These are phyloP conservation scores for Drosophila setosimentum DNA, from an alignment of 2,888 invertebrate genomes.

Conservation along the genomic window DNA sequence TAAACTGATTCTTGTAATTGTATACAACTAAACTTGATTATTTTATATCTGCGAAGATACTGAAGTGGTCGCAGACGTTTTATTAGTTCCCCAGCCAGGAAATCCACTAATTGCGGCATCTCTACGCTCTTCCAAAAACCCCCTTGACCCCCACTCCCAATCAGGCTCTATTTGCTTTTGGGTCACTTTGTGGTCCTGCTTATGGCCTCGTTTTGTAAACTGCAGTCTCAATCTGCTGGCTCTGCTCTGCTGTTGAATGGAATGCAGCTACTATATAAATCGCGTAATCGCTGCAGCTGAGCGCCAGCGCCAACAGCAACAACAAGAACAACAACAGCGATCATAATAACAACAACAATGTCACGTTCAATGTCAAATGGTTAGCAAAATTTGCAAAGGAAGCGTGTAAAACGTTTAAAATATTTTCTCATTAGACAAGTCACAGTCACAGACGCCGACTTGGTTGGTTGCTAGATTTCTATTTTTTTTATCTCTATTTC, in stretches of 20 bases:
- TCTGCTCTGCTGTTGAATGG: slow-evolving; percentile 31
- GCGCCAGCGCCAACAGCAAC: slow-evolving; percentile 25
- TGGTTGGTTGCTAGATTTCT: slow-evolving; percentile 35
- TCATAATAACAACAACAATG: slow-evolving; percentile 60
- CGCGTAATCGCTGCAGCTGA: slow-evolving; percentile 71
- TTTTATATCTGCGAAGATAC: background rate
- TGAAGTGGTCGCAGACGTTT: background rate
- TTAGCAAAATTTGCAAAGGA: slow-evolving; percentile 75
- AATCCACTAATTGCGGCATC: background rate
- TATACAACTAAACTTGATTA: background rate
- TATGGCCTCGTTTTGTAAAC: slow-evolving; percentile 28
- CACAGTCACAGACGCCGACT: slow-evolving; percentile 53
- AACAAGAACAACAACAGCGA: background rate
- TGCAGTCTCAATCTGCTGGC: slow-evolving; percentile 20
- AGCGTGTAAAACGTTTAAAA: slow-evolving; percentile 78
- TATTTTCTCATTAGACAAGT: slow-evolving; percentile 76
- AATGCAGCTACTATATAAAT: slow-evolving; percentile 64
- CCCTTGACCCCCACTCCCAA: background rate
- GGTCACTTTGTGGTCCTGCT: slow-evolving; percentile 48
- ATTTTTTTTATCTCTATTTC: slow-evolving; percentile 5
- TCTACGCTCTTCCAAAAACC: background rate
- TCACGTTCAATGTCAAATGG: slow-evolving; percentile 78
- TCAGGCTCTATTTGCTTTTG: background rate
- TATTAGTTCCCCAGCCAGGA: background rate
- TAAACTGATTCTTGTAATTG: background rate